A percentile compares a stretch with the other conserved stretches of the same genome.
Evolutionary conservation across 92 coral and sea anemone species (phyloP).

Genomic region (Phymanthus crucifer): DNA sequence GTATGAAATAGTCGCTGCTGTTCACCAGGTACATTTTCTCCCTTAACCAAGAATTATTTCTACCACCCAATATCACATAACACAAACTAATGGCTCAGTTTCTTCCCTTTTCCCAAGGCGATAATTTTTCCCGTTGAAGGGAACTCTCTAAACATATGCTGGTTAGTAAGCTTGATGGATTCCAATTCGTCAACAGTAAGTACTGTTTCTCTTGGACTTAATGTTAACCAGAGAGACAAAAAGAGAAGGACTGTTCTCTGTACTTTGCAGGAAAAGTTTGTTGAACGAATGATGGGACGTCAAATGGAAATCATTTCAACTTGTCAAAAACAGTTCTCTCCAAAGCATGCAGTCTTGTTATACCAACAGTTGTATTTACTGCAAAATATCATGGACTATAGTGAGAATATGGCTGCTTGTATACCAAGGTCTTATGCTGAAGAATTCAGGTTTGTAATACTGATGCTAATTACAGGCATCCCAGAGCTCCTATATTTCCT

Average conservation of each 20-base stretch:
- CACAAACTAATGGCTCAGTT: neutral
- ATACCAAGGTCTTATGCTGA: conserved; percentile 84
- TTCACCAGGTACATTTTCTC: conserved; percentile 69
- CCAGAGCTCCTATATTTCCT: no score
- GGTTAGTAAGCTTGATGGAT: conserved; percentile 86
- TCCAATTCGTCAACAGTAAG: conserved; percentile 69
- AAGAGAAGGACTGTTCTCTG: neutral
- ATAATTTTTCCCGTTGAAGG: conserved; percentile 78
- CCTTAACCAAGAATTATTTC: neutral
- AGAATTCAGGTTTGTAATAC: conserved; percentile 77
- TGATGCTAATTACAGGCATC: neutral
- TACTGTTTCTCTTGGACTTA: neutral
- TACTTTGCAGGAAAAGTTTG: conserved; percentile 57
- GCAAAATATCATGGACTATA: conserved; percentile 82
- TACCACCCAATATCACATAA: neutral
- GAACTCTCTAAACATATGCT: conserved; percentile 74
- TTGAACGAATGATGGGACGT: conserved; percentile 72
- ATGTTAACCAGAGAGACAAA: neutral
- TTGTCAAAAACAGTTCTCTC: conserved; percentile 47
- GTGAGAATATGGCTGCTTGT: conserved; percentile 58
- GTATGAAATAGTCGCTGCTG: conserved; percentile 75
- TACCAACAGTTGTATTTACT: conserved; percentile 76
- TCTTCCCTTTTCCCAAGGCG: no score
- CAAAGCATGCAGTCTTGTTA: conserved; percentile 77
- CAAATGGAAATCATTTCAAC: conserved; percentile 61